A percentile compares a stretch with the other conserved stretches of the same genome.
Conservation (phyloP, 2,888 invertebrate genomes). For the Cataglyphis livida region DNA sequence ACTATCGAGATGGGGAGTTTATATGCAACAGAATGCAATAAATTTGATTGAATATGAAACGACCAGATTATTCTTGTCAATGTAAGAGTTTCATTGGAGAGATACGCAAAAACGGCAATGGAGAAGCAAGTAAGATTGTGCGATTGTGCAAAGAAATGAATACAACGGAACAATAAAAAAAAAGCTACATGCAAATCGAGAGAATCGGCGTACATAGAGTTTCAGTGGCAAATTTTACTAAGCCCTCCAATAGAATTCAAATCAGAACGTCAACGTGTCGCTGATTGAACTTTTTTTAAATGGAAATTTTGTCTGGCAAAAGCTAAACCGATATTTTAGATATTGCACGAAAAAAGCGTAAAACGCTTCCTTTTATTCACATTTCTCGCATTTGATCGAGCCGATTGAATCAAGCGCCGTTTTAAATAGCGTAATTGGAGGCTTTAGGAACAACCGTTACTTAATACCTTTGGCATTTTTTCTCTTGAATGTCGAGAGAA, state of each 20-base stretch:
- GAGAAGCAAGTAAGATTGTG: conserved; percentile 32
- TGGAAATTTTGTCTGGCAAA: conserved; percentile 21
- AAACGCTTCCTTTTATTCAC: not conserved
- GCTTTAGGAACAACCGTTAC: not conserved
- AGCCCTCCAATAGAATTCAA: not conserved
- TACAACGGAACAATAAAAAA: not conserved
- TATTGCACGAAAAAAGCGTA: not conserved
- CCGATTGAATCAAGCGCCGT: not conserved
- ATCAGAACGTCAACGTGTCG: conserved; percentile 23
- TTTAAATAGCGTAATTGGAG: not conserved
- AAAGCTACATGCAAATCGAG: conserved; percentile 25
- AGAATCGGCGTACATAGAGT: not conserved
- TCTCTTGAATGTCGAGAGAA: not conserved
- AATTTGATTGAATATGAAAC: not conserved
- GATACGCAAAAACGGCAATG: conserved; percentile 11
- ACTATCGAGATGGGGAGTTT: not conserved
- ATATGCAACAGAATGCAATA: not conserved
- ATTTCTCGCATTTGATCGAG: not conserved
- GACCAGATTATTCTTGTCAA: not conserved
- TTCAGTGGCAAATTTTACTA: conserved; percentile 29
- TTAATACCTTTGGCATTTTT: not conserved
- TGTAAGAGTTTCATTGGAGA: not conserved
- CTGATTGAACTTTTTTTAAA: conserved; percentile 46
- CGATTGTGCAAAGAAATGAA: conserved; percentile 8
- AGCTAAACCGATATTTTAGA: conserved; percentile 10